These are phyloP conservation scores for Enteromius mattozi DNA, from an alignment of 2,797 vertebrate genomes.

Conservation along the genomic window DNA sequence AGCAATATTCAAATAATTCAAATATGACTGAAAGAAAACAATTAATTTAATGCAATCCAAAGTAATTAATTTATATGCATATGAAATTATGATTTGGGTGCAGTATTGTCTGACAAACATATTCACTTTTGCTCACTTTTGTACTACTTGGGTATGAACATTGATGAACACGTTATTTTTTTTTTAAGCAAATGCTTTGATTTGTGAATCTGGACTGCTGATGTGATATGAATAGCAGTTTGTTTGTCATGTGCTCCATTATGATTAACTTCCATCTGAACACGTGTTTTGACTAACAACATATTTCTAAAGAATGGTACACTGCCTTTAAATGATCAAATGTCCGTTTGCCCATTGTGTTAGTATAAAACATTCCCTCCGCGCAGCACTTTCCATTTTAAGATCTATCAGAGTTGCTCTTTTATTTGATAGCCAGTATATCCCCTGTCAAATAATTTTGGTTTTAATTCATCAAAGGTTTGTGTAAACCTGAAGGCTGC, in stretches of 20 bases:
- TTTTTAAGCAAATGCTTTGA: neutral
- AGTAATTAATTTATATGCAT: no score
- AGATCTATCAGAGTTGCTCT: constrained; percentile 31
- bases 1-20: neutral
- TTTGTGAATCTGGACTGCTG: neutral
- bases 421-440: constrained; percentile 51
- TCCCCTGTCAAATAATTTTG: constrained; percentile 63
- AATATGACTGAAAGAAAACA: neutral
- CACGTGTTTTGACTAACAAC: neutral
- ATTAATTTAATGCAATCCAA: neutral
- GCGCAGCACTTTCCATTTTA: constrained; percentile 36
- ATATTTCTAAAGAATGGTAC: neutral
- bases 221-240: neutral
- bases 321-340: constrained; percentile 15
- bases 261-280: neutral
- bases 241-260: neutral
- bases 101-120: neutral
- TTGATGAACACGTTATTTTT: neutral
- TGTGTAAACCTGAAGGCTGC: constrained; percentile 45
- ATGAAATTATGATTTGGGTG: neutral
- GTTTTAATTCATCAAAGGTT: constrained; percentile 64
- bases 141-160: neutral
- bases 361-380: constrained; percentile 4
- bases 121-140: neutral
- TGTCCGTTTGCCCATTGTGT: neutral